Conservation (phyloP, 2,888 invertebrate genomes). For the Pristionchus exspectatus region DNA sequence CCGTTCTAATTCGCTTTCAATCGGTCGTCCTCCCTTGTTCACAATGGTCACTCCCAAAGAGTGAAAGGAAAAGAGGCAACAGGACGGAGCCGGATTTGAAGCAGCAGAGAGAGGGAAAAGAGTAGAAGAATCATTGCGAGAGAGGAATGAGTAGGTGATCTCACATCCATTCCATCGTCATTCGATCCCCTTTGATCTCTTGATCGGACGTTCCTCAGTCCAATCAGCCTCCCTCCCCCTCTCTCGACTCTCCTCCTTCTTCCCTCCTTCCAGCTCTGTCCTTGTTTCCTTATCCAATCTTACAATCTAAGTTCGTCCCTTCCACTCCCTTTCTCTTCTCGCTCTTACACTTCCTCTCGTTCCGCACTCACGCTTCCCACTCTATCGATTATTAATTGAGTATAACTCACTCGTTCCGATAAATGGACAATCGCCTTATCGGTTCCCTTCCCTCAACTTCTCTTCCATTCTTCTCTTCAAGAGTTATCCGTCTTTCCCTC, state of each 20-base stretch:
- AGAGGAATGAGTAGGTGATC: slow-evolving; percentile 18
- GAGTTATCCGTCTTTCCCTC: slow-evolving; percentile 5
- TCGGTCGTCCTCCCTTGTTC: not conserved
- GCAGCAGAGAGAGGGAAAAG: not conserved
- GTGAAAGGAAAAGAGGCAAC: not conserved
- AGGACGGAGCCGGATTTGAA: slow-evolving; percentile 20
- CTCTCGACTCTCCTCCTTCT: not conserved
- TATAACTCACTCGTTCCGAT: not conserved
- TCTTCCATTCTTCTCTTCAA: not conserved
- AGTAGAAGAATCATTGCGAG: slow-evolving; percentile 13
- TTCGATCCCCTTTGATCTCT: not conserved
- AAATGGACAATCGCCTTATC: slow-evolving; percentile 39
- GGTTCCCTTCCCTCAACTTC: not conserved
- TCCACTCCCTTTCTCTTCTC: not conserved
- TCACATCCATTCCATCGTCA: not conserved
- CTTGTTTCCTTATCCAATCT: slow-evolving; percentile 39
- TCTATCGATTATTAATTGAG: slow-evolving; percentile 1
- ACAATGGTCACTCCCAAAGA: slow-evolving; percentile 19
- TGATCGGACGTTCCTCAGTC: not conserved
- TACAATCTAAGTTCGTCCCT: slow-evolving; percentile 3
- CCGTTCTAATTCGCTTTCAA: slow-evolving; percentile 45
- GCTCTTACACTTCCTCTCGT: not conserved
- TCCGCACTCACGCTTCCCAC: not conserved
- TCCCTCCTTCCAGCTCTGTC: not conserved
- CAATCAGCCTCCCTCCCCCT: not conserved